These are phyloP conservation scores for Albula goreensis DNA, from an alignment of 2,113 vertebrate genomes.

Conservation along the genomic window DNA sequence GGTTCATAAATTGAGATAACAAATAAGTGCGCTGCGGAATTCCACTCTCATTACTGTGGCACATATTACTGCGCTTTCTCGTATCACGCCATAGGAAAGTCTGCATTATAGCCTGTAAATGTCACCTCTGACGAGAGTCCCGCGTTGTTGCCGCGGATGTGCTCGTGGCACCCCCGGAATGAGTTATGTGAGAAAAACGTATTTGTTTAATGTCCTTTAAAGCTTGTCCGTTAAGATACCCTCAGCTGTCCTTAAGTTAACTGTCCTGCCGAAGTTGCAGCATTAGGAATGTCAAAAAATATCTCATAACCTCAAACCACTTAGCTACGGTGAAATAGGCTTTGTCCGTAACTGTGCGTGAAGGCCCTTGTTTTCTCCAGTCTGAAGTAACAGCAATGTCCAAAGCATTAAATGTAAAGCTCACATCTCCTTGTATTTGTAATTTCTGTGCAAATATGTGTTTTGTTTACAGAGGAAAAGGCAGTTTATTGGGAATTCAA, in stretches of 20 bases:
- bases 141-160: constrained; percentile 38
- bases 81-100: constrained; percentile 52
- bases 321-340: constrained; percentile 66
- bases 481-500: constrained; percentile 68
- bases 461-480: constrained; percentile 69
- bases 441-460: constrained; percentile 74
- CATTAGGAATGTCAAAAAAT: constrained; percentile 65
- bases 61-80: constrained; percentile 53
- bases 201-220: constrained; percentile 74
- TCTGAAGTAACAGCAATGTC: constrained; percentile 61
- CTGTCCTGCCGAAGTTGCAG: constrained; percentile 47
- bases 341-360: constrained; percentile 63
- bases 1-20: constrained; percentile 64
- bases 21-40: constrained; percentile 64
- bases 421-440: constrained; percentile 62
- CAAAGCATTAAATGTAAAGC: constrained; percentile 67
- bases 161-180: constrained; percentile 60
- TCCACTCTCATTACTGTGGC: constrained; percentile 52
- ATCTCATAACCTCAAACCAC: constrained; percentile 62
- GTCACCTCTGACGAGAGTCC: constrained; percentile 51
- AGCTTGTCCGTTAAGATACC: constrained; percentile 64
- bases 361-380: constrained; percentile 62
- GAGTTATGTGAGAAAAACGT: constrained; percentile 58
- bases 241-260: constrained; percentile 61
- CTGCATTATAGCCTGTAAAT: constrained; percentile 68